A percentile compares a stretch with the other conserved stretches of the same genome.
phyloP scores from a whole-genome alignment of 2,113 vertebrate genomes.

The Nycticebus coucang region DNA sequence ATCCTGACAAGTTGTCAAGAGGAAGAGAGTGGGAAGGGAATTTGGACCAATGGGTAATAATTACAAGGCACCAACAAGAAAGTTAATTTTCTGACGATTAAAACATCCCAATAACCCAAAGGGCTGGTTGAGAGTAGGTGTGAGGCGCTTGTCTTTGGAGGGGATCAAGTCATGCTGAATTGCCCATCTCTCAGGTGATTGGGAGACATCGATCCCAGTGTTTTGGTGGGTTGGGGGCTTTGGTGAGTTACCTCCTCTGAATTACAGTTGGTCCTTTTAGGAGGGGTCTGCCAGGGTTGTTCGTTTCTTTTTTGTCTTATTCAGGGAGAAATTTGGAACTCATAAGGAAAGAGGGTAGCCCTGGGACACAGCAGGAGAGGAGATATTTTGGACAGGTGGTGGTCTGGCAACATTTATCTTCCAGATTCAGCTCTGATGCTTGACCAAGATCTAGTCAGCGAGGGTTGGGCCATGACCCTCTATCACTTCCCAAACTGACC shows the following conservation, averaged over 20 bases:
- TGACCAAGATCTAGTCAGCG: background rate
- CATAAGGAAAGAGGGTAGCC: no score
- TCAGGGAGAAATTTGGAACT: background rate
- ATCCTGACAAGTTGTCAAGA: background rate
- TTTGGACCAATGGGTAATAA: background rate
- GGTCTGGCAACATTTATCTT: background rate
- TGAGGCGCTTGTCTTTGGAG: background rate
- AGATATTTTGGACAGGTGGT: background rate
- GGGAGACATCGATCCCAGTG: background rate
- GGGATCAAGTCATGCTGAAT: background rate
- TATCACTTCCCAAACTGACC: background rate
- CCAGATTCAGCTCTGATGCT: background rate
- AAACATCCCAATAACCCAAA: background rate
- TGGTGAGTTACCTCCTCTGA: background rate
- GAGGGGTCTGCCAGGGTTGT: background rate
- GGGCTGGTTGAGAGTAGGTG: background rate
- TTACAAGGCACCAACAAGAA: background rate
- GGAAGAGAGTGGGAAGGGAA: background rate
- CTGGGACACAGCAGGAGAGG: background rate
- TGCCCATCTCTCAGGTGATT: background rate
- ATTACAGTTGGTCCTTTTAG: background rate
- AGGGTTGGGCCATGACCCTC: background rate
- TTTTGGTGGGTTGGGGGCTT: background rate
- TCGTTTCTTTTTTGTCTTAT: background rate
- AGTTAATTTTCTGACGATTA: slow-evolving; percentile 3